Conservation (phyloP, 2,888 invertebrate species). For the Acanthoscelides obtectus region DNA sequence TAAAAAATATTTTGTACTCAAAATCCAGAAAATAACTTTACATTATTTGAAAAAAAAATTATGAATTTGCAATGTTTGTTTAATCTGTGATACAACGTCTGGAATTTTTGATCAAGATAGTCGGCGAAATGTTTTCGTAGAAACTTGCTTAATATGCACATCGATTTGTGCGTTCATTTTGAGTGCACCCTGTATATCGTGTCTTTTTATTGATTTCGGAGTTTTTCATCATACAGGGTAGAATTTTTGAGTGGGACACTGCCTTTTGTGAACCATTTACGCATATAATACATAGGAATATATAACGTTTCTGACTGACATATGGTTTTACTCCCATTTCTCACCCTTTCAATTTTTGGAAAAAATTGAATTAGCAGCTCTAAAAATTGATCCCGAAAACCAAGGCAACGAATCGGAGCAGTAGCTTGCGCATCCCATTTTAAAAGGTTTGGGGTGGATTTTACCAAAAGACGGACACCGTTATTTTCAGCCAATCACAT, state of each 20-base stretch:
- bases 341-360: too few species aligned
- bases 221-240: constrained; percentile 24
- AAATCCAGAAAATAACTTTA: background rate
- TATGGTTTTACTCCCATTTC: background rate
- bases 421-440: too few species aligned
- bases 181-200: constrained; percentile 15
- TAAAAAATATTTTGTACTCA: background rate
- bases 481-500: too few species aligned
- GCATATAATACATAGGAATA: constrained; percentile 25
- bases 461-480: too few species aligned
- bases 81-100: background rate
- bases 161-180: constrained; percentile 9
- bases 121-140: constrained; percentile 10
- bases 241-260: constrained; percentile 23
- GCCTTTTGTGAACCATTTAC: constrained; percentile 18
- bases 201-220: constrained; percentile 19
- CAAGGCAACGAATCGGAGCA: too few species aligned
- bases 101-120: background rate
- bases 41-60: background rate
- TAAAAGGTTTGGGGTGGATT: too few species aligned
- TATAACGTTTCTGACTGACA: constrained; percentile 22
- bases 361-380: too few species aligned
- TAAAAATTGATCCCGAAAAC: too few species aligned
- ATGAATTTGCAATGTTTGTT: background rate
- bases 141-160: constrained; percentile 10